phyloP scores from a whole-genome alignment of 30 jellyfish, hydroid and myxozoan genomes.

The Pelagia noctiluca region DNA sequence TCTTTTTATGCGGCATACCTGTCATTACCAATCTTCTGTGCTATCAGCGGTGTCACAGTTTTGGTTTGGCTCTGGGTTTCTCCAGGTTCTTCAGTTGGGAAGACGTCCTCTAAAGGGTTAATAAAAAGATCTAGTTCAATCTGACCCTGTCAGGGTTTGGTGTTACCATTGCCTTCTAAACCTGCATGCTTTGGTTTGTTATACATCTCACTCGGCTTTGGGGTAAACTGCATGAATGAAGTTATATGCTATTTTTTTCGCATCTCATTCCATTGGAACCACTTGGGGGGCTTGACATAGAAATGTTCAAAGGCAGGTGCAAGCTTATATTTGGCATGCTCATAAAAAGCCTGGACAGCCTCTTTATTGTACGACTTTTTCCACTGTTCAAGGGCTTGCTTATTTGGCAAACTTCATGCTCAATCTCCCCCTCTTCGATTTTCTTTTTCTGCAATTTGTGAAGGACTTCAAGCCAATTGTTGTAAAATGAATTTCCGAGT shows the following conservation, averaged over 20 bases:
- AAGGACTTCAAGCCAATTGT: slow-evolving; percentile 34
- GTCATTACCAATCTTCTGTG: slow-evolving; percentile 49
- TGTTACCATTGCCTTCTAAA: slow-evolving; percentile 35
- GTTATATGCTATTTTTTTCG: slow-evolving; percentile 12
- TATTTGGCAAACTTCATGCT: slow-evolving; percentile 44
- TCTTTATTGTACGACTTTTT: slow-evolving; percentile 36
- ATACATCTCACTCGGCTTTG: slow-evolving; percentile 37
- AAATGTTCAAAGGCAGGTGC: no score
- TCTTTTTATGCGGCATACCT: slow-evolving; percentile 35
- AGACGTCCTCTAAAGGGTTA: slow-evolving; percentile 43
- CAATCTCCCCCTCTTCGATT: slow-evolving; percentile 43
- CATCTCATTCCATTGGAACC: no score
- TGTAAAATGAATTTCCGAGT: slow-evolving; percentile 38
- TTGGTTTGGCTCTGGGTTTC: slow-evolving; percentile 48
- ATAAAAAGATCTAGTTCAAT: slow-evolving; percentile 39
- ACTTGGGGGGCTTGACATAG: no score
- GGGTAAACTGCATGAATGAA: slow-evolving; percentile 23
- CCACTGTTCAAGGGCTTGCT: slow-evolving; percentile 54
- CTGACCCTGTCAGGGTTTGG: slow-evolving; percentile 51
- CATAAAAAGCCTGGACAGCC: slow-evolving; percentile 26
- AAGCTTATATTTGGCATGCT: slow-evolving; percentile 19
- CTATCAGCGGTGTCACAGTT: slow-evolving; percentile 39
- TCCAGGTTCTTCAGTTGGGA: slow-evolving; percentile 48
- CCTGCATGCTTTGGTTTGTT: slow-evolving; percentile 42
- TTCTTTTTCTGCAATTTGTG: slow-evolving; percentile 37